Evolutionary conservation across 1,140 invertebrate species (phyloP), one percentile per base, ranked within the genome.

Genomic region (Dendroctonus valens): DNA sequence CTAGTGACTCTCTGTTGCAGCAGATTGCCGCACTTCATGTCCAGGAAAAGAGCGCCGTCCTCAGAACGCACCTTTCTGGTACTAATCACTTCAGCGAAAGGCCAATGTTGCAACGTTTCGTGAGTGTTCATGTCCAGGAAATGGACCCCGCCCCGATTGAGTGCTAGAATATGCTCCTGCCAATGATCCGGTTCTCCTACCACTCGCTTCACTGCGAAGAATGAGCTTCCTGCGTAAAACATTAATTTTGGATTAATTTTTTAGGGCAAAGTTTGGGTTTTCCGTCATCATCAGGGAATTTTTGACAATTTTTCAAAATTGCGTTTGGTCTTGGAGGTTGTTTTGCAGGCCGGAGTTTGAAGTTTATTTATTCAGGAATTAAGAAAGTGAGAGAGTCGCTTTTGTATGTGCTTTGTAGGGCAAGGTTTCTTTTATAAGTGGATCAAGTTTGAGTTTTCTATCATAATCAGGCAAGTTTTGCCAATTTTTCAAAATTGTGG

Each of bases 11-110:
- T 86, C 81, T 97, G 94, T 75, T 96, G 92, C 87, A 98, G 92
- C 70, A 99, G 81, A 77, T 97, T 97, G 14, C 96, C 96, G 76
- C 93, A 93, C 81, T 98, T 98, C 89, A 98, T 93, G 80, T 98
- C 96, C 77, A 99, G 82, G 79, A 93, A 98, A 52, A 97, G 84
- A 0, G 92, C 90, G 39, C 94, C 94, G 78, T 95, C 93, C 76
- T 98, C 95, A 0, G 93, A 94, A 69, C 87, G 81, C 40, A 88
- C 86, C 82, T 97, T 96, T 62, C 96, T 82, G 0, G 96, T 98
- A 44, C 94, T 97, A 74, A 98, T 96, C 48, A 98, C 92, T 77
- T 98, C 94, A 60, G 91, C 90, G 78, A 96, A 97, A 40, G 92
- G 91, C 84, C 95, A 96, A 77, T 91, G 90, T 72, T 92, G 89